phyloP scores from a whole-genome alignment of 2,113 vertebrate species.

The Ammodramus savannarum region DNA sequence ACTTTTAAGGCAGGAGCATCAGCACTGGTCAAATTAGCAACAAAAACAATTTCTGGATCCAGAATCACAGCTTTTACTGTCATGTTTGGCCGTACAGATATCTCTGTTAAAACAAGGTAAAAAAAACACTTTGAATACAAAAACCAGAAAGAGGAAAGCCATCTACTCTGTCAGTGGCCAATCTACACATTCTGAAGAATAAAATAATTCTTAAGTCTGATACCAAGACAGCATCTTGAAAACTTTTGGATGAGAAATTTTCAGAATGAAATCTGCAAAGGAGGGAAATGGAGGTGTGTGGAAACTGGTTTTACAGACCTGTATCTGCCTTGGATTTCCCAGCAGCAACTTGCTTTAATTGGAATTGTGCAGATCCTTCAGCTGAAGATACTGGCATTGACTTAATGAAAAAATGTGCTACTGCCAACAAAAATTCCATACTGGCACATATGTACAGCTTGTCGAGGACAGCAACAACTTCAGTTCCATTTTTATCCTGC shows the following conservation, averaged over 20 bases:
- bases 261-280: not conserved
- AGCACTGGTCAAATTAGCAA: conserved; percentile 86
- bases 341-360: conserved; percentile 67
- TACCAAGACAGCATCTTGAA: not conserved
- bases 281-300: rapidly evolving
- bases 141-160: not conserved
- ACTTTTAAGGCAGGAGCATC: conserved; percentile 87
- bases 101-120: conserved; percentile 48
- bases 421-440: conserved; percentile 91
- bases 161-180: not conserved
- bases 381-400: conserved; percentile 69
- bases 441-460: conserved; percentile 93
- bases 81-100: conserved; percentile 51
- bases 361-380: conserved; percentile 72
- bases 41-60: conserved; percentile 95
- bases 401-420: conserved; percentile 91
- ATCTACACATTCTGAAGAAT: not conserved
- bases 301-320: conserved; percentile 58
- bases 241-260: not conserved
- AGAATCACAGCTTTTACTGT: conserved; percentile 79
- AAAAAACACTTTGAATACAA: not conserved
- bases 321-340: conserved; percentile 61
- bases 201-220: not conserved
- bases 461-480: conserved; percentile 82
- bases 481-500: conserved; percentile 70